phyloP scores from a whole-genome alignment of 1,140 invertebrate species.

The Aphelenchoides fujianensis region DNA sequence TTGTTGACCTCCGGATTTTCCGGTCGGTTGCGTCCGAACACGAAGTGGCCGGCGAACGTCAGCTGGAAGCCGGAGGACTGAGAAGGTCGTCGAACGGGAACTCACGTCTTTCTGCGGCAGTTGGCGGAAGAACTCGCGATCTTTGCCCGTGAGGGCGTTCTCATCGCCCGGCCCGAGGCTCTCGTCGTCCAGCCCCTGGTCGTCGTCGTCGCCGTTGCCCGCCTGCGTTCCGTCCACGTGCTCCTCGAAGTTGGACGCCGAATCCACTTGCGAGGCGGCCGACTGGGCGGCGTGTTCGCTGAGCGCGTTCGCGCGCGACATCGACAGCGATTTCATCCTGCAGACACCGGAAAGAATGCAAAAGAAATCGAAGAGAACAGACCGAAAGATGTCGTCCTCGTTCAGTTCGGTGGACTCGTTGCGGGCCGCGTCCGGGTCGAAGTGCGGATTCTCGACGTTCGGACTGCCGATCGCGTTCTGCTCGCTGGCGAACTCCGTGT shows the following conservation, averaged over 20 bases:
- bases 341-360: constrained; percentile 14
- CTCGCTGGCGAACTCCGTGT: not conserved
- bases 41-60: constrained; percentile 37
- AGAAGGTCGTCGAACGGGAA: constrained; percentile 12
- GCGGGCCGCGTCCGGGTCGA: constrained; percentile 25
- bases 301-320: not conserved
- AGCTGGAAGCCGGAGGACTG: constrained; percentile 39
- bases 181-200: constrained; percentile 18
- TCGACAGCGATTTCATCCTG: constrained; percentile 16
- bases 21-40: constrained; percentile 38
- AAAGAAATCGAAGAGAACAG: constrained; percentile 5
- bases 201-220: constrained; percentile 21
- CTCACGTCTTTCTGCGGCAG: not conserved
- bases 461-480: constrained; percentile 14
- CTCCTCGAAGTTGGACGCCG: constrained; percentile 58
- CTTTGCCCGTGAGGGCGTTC: constrained; percentile 25
- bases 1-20: constrained; percentile 34
- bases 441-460: constrained; percentile 14
- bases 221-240: constrained; percentile 39
- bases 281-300: constrained; percentile 52
- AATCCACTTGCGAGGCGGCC: constrained; percentile 57
- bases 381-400: constrained; percentile 28
- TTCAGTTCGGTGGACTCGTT: constrained; percentile 21
- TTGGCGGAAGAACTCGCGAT: not conserved
- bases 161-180: constrained; percentile 14